A percentile compares a stretch with the other conserved stretches of the same genome.
Evolutionary conservation across 2,888 invertebrate species (phyloP).

Genomic region (Tupiocoris notatus): DNA sequence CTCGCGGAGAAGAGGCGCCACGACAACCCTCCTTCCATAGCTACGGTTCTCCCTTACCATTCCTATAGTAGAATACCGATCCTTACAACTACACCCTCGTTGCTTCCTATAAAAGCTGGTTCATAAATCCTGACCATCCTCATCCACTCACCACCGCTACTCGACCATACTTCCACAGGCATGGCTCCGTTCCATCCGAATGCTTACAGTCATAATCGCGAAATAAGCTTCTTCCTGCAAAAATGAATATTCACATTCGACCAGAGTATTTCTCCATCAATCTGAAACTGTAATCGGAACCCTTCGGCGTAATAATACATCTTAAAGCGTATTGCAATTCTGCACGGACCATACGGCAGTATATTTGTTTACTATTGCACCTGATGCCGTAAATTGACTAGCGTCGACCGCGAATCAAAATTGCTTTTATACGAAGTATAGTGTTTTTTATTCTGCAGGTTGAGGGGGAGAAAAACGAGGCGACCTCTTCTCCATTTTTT

Average conservation of each 20-base stretch:
- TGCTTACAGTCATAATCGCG: not conserved
- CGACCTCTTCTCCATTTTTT: too few relatives aligned
- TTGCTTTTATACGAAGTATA: too few relatives aligned
- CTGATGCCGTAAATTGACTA: too few relatives aligned
- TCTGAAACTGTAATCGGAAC: too few relatives aligned
- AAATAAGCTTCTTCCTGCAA: not conserved
- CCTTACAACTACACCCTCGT: not conserved
- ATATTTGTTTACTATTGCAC: too few relatives aligned
- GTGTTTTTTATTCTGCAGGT: too few relatives aligned
- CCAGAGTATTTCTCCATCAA: not conserved
- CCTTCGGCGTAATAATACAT: too few relatives aligned
- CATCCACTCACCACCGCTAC: not conserved
- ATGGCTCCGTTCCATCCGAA: not conserved
- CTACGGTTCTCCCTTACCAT: not conserved
- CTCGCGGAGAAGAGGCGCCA: slow-evolving; percentile 10
- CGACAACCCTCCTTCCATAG: not conserved
- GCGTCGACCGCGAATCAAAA: too few relatives aligned
- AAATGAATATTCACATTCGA: not conserved
- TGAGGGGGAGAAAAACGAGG: too few relatives aligned
- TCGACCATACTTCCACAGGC: not conserved
- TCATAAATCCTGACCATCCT: not conserved
- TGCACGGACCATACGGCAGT: too few relatives aligned
- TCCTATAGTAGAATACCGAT: not conserved
- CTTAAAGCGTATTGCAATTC: too few relatives aligned
- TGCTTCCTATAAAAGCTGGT: not conserved